Percentiles rank a stretch among this genome's conserved stretches.
Conservation (phyloP, 2,888 invertebrate genomes). For the Sphaeridia pumilis region DNA sequence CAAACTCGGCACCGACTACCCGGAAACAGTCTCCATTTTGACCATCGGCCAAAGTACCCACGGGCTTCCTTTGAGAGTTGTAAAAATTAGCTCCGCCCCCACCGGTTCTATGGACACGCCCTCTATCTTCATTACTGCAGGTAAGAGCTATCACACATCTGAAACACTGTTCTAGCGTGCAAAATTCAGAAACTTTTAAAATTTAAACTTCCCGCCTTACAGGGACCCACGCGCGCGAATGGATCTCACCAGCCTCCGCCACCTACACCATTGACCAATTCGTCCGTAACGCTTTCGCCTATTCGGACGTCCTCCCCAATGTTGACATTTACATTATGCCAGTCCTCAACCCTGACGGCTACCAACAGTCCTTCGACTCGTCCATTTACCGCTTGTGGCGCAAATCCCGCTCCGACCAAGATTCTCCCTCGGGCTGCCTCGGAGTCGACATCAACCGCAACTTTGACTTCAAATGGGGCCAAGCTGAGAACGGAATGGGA, state of each 20-base stretch:
- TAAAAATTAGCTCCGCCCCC: conserved; percentile 9
- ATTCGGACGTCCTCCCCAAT: conserved; percentile 37
- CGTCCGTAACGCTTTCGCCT: conserved; percentile 6
- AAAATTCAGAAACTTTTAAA: not conserved
- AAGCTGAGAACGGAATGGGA: conserved; percentile 1
- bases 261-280: conserved; percentile 39
- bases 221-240: conserved; percentile 80
- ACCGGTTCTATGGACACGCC: conserved; percentile 10
- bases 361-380: conserved; percentile 13
- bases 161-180: not conserved
- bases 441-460: conserved; percentile 13
- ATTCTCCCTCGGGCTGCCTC: conserved; percentile 1
- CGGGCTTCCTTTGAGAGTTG: conserved; percentile 11
- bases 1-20: not conserved
- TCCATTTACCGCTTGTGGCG: conserved; percentile 53
- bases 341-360: conserved; percentile 67
- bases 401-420: conserved; percentile 51
- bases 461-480: conserved; percentile 10
- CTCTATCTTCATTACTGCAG: conserved; percentile 17
- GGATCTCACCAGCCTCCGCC: conserved; percentile 19
- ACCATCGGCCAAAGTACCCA: conserved; percentile 15
- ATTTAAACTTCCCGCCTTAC: too few relatives aligned
- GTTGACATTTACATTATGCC: conserved; percentile 60
- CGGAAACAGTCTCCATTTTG: not conserved
- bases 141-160: too few relatives aligned